A percentile compares a stretch with the other conserved stretches of the same genome.
Conservation (phyloP, 2,113 vertebrate species). For the Dicentrarchus labrax region DNA sequence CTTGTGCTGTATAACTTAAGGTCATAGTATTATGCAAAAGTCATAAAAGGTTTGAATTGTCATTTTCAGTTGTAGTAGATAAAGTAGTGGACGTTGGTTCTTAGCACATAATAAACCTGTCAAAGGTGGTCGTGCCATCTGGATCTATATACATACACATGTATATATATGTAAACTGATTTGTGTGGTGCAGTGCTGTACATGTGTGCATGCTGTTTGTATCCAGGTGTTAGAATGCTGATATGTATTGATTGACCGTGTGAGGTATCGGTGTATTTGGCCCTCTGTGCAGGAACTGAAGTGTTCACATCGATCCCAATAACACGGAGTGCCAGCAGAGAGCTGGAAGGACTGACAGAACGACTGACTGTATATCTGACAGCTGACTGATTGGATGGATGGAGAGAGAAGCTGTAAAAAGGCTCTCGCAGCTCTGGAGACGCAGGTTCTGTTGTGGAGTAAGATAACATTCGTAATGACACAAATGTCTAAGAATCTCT, state of each 20-base stretch:
- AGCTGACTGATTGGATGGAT: background rate
- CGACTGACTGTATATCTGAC: background rate
- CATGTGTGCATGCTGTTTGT: conserved; percentile 19
- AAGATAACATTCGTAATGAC: background rate
- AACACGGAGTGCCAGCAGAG: conserved; percentile 31
- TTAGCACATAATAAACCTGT: too few relatives aligned
- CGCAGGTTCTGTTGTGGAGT: background rate
- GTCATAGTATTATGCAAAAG: background rate
- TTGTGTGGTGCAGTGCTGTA: conserved; percentile 5
- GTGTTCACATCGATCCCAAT: conserved; percentile 40
- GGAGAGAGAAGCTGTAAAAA: background rate
- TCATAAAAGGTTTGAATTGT: background rate
- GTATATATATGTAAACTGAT: background rate
- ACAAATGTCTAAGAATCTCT: background rate
- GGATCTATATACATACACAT: too few relatives aligned
- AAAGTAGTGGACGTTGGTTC: too few relatives aligned
- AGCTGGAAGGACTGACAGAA: background rate
- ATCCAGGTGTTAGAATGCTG: conserved; percentile 23
- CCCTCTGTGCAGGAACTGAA: conserved; percentile 4
- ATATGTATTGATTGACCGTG: conserved; percentile 31
- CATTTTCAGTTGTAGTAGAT: background rate
- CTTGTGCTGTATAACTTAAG: background rate
- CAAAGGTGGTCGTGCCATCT: too few relatives aligned
- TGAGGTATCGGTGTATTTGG: conserved; percentile 9
- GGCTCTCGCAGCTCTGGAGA: background rate